phyloP scores from a whole-genome alignment of 2,888 invertebrate genomes.

The Saturnia japonica region DNA sequence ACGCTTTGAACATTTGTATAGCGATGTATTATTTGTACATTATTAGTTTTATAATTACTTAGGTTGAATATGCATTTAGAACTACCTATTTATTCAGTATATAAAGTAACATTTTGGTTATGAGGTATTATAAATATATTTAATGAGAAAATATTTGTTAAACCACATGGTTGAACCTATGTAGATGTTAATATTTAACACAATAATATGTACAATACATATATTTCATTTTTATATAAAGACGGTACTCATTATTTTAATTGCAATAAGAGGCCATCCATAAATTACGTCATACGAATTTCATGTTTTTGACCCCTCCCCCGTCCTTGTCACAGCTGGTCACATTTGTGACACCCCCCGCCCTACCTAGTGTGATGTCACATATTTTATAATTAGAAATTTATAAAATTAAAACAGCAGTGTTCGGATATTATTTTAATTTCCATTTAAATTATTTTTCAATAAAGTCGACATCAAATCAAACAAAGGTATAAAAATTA shows the following conservation, averaged over 20 bases:
- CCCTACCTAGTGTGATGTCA: no score
- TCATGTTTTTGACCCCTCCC: no score
- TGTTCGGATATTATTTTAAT: no score
- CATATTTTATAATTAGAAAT: no score
- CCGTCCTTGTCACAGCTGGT: no score
- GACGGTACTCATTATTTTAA: constrained; percentile 9
- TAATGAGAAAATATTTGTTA: constrained; percentile 18
- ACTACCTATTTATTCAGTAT: constrained; percentile 21
- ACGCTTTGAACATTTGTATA: background rate
- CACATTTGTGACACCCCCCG: no score
- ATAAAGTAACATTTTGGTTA: background rate
- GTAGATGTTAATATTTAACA: constrained; percentile 15
- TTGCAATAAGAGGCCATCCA: no score
- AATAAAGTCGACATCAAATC: no score
- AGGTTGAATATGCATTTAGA: constrained; percentile 39
- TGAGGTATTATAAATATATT: constrained; percentile 2
- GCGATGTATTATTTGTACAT: constrained; percentile 8
- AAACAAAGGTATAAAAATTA: no score
- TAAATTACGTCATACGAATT: no score
- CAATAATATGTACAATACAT: background rate
- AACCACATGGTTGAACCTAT: constrained; percentile 9
- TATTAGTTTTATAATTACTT: constrained; percentile 24
- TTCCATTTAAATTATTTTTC: no score
- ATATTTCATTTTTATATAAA: constrained; percentile 9
- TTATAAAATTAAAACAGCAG: no score